Evolutionary conservation across 2,888 invertebrate species (phyloP), one percentile per base, ranked within the genome.

Genomic region (Idaea aversata): DNA sequence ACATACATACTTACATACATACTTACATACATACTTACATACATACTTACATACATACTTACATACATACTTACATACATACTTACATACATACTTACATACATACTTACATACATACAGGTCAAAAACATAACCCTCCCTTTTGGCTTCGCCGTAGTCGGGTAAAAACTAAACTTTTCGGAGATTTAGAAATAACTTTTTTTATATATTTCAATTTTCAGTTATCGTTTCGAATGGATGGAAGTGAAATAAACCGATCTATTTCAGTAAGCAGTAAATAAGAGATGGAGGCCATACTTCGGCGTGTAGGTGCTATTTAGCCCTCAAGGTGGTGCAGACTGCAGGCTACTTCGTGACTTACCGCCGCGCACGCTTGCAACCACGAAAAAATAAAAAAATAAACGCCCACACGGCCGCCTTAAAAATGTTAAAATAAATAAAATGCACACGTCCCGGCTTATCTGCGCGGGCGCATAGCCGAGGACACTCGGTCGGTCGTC

Each of bases 391-490:
- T 78, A 80, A 81, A 78, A 80, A 81, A 78, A 79, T 76, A 71
- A 63, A 71, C 80, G 74, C 80, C 81, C 77, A 83, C 82, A 76
- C 78, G 77, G 80, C 82, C 83, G 85, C 84, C 84, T 89, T 89
- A 89, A 92, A 92, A 86, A 91, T 89, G 88, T 87, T 91, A 90
- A 93, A 93, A 92, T 93, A 93, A 93, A 92, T 91, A 92, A 92
- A 93, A 91, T 90, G 91, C 89, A 86, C 91, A 88, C 90, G 88
- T 91, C 88, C 79, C 76, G 80, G 81, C 90, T 92, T 92, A 92
- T 92, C 91, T 91, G 80, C 77, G 79, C 80, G 75, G 76, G 82
- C 81, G 83, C 85, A 83, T 77, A 82, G 84, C 85, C 77, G 87
- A 87, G 87, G 85, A 90, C 87, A 83, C 78, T 83, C 87, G 81